phyloP scores from a whole-genome alignment of 2,888 invertebrate genomes.

The Arrhopalites spinosus region DNA sequence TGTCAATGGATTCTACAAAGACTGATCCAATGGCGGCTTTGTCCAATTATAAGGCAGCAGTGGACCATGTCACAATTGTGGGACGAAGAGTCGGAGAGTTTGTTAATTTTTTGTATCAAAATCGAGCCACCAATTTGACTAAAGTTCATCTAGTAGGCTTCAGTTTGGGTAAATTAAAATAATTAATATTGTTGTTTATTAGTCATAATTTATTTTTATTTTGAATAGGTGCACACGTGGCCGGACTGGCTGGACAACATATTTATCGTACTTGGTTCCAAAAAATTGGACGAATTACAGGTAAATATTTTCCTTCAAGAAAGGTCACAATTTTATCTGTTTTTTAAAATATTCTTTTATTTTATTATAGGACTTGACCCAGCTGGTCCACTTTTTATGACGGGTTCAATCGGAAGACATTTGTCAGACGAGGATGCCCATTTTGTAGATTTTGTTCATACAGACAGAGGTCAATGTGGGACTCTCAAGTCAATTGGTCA shows the following conservation, averaged over 20 bases:
- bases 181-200: neutral
- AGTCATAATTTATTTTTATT: neutral
- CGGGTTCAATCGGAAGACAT: neutral
- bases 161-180: neutral
- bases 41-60: neutral
- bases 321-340: neutral
- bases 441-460: neutral
- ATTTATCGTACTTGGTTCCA: neutral
- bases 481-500: slow-evolving; percentile 21
- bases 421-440: neutral
- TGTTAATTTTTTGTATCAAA: neutral
- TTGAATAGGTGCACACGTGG: neutral
- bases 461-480: slow-evolving; percentile 28
- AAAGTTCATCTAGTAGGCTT: neutral
- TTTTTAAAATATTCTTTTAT: neutral
- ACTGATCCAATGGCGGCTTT: slow-evolving; percentile 11
- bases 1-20: slow-evolving; percentile 8
- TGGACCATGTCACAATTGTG: neutral
- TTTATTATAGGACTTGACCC: neutral
- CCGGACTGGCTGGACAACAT: neutral
- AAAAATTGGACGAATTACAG: neutral
- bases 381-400: neutral
- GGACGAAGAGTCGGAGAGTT: neutral
- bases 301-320: too few relatives aligned
- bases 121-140: neutral